Evolutionary conservation across 2,888 invertebrate species (phyloP), one percentile per base, ranked within the genome.

Genomic region (Lamproptera curius): DNA sequence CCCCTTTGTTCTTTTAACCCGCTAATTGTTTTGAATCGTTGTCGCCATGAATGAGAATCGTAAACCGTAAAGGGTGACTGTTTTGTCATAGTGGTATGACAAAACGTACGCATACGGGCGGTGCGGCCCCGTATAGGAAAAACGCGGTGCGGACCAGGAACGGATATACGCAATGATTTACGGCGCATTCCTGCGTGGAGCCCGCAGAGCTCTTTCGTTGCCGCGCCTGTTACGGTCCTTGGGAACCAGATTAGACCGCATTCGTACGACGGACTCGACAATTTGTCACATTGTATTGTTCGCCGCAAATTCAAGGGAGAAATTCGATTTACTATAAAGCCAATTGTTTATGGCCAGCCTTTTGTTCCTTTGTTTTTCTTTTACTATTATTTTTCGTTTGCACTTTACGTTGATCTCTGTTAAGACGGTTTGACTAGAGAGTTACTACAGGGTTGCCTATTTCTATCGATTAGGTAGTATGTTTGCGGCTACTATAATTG

Each of bases 211-310:
- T 64, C 53, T 67, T 57, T 62, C 58, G 46, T 51, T 36, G 52
- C 59, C 65, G 68, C 64, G 70, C 63, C 61, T 62, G 68, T 66
- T 62, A 63, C 59, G 61, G 51, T 50, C 66, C 62, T 64, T 76
- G 77, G 74, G 78, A 81, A 78, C 69, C 54, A 73, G 70, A 81
- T 82, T 77, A 75, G 71, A 73, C 71, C 75, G 70, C 65, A 67
- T 67, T 67, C 61, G 61, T 58, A 63, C 72, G 76, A 79, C 72
- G 70, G 73, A 76, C 76, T 70, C 60, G 57, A 55, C 54, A 46
- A 57, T 61, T 57, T 58, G 57, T 59, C 57, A 53, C 55, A 43
- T n/a, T n/a, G 50, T 41, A 53, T 59, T 55, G 55, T 59, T 59
- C 52, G 48, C 46, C 48, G 52, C 47, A 43, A 45, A 49, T 46